phyloP scores from a whole-genome alignment of 2,888 invertebrate species.

The Athripsodes cinereus region DNA sequence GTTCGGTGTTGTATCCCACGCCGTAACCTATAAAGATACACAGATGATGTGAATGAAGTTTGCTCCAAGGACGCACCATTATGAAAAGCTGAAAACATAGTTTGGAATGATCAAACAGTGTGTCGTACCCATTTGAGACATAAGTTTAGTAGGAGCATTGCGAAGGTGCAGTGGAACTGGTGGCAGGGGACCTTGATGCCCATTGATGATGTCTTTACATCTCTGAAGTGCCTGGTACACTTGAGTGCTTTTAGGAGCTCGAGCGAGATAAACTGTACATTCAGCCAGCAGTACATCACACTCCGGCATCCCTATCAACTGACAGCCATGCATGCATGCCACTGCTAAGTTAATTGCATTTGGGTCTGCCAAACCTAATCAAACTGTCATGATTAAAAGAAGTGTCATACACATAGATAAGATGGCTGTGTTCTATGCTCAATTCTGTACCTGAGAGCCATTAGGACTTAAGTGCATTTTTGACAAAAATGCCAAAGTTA shows the following conservation, averaged over 20 bases:
- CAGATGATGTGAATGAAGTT: background rate
- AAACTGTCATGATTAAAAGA: too few relatives aligned
- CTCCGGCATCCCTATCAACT: slow-evolving; percentile 77
- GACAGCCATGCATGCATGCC: slow-evolving; percentile 71
- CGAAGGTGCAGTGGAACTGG: slow-evolving; percentile 71
- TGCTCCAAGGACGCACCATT: background rate
- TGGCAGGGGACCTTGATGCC: slow-evolving; percentile 64
- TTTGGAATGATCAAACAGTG: too few relatives aligned
- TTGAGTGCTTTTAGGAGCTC: slow-evolving; percentile 69
- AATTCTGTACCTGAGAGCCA: too few relatives aligned
- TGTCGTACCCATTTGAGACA: slow-evolving; percentile 61
- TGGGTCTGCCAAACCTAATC: slow-evolving; percentile 59
- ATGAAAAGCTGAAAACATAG: background rate
- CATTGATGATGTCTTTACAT: slow-evolving; percentile 55
- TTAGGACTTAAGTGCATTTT: too few relatives aligned
- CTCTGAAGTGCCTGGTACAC: slow-evolving; percentile 51
- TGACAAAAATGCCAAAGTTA: too few relatives aligned
- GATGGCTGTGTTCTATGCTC: too few relatives aligned
- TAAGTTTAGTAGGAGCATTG: slow-evolving; percentile 73
- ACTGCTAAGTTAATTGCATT: slow-evolving; percentile 62
- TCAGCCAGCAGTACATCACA: slow-evolving; percentile 72
- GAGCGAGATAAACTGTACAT: slow-evolving; percentile 68
- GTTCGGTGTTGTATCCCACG: slow-evolving; percentile 52
- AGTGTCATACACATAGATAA: too few relatives aligned
- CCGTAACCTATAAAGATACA: slow-evolving; percentile 53